Conservation (phyloP, 2,888 invertebrate genomes). For the Latheticus oryzae region DNA sequence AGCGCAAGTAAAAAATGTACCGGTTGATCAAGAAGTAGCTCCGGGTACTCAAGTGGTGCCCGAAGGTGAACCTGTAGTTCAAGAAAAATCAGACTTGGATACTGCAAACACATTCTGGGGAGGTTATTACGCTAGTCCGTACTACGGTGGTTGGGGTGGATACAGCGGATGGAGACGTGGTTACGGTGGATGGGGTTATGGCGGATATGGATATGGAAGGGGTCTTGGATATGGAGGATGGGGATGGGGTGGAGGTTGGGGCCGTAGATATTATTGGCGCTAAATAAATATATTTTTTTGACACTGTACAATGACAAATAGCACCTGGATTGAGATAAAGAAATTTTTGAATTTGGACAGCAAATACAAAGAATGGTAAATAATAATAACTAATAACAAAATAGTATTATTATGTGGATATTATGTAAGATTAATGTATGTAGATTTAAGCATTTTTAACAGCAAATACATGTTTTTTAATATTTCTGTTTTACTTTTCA, state of each 20-base stretch:
- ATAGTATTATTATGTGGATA: constrained; percentile 7
- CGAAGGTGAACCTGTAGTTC: constrained; percentile 1
- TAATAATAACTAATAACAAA: no score
- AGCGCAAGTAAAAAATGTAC: background rate
- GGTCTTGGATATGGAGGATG: constrained; percentile 39
- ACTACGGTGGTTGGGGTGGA: constrained; percentile 42
- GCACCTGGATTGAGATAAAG: constrained; percentile 5
- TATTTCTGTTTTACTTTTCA: no score
- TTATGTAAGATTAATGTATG: no score
- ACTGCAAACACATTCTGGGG: constrained; percentile 52
- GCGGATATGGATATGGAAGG: constrained; percentile 38
- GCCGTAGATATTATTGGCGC: constrained; percentile 41
- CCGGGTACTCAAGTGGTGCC: constrained; percentile 4
- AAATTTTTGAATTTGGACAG: background rate
- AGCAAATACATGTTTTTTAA: no score
- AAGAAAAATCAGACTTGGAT: constrained; percentile 47
- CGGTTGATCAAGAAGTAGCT: constrained; percentile 2
- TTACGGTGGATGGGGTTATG: constrained; percentile 42
- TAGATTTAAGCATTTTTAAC: no score
- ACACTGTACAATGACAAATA: constrained; percentile 7
- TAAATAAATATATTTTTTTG: constrained; percentile 4
- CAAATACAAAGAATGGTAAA: no score
- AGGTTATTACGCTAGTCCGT: constrained; percentile 23
- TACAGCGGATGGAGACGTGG: constrained; percentile 41
- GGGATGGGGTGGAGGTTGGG: constrained; percentile 42